Conservation (phyloP, 2,113 vertebrate genomes). For the Damaliscus lunatus region DNA sequence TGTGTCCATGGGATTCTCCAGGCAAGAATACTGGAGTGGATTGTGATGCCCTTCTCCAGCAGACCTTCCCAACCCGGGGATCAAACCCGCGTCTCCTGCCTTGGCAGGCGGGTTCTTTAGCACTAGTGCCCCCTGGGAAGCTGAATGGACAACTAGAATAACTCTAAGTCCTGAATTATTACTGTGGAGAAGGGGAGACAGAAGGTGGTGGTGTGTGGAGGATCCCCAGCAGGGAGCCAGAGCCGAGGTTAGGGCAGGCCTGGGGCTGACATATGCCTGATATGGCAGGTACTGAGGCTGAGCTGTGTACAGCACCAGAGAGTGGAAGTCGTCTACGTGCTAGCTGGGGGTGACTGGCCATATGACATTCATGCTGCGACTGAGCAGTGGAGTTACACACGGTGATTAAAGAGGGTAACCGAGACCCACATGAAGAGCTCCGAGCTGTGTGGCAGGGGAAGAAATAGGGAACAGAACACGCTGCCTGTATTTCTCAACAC, state of each 20-base stretch:
- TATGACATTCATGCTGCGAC: accelerated
- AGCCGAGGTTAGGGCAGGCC: neutral
- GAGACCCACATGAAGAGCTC: accelerated
- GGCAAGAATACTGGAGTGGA: neutral
- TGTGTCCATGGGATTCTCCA: neutral
- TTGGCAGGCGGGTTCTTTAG: neutral
- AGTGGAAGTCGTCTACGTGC: neutral
- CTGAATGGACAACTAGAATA: neutral
- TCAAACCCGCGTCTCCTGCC: neutral
- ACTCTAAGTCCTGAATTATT: neutral
- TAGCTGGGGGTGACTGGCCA: neutral
- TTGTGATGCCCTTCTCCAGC: neutral
- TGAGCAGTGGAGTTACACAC: neutral
- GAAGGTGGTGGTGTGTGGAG: neutral
- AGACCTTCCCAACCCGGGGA: neutral
- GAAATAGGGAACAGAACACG: neutral
- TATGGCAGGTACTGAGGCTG: neutral
- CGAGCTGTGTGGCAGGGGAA: neutral
- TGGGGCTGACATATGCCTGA: neutral
- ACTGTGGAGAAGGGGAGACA: neutral
- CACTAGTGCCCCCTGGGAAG: neutral
- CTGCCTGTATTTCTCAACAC: neutral
- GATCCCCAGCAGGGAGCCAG: neutral
- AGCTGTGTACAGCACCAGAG: neutral
- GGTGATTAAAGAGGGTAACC: neutral